Evolutionary conservation across 2,797 vertebrate species (phyloP).

Genomic region (Leptatherina wallacei): DNA sequence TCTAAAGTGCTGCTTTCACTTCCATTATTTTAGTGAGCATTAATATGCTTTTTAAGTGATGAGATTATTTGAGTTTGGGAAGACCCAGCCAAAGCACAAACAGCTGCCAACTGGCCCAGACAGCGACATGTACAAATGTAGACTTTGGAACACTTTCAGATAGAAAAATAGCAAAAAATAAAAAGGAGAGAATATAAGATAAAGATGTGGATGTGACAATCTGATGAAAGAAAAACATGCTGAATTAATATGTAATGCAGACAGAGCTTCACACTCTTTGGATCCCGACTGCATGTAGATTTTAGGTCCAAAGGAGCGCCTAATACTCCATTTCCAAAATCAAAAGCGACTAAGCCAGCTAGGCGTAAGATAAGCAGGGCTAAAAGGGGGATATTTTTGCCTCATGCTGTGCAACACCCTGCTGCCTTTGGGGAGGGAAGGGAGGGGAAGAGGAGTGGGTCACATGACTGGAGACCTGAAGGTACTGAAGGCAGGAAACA

Average conservation of each 20-base stretch:
- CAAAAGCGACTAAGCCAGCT: conserved; percentile 27
- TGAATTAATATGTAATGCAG: conserved; percentile 11
- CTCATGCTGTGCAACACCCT: conserved; percentile 48
- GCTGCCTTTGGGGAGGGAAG: conserved; percentile 14
- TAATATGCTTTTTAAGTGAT: conserved; percentile 32
- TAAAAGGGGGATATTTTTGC: conserved; percentile 25
- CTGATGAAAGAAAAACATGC: conserved; percentile 19
- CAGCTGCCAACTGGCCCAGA: conserved; percentile 4
- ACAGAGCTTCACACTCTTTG: conserved; percentile 24
- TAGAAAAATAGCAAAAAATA: conserved; percentile 12
- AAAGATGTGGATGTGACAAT: conserved; percentile 45
- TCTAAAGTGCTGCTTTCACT: conserved; percentile 39
- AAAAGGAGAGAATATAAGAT: conserved; percentile 12
- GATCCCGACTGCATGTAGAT: conserved; percentile 24
- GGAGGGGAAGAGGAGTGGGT: conserved; percentile 4
- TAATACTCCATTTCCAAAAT: conserved; percentile 38
- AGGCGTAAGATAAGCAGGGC: conserved; percentile 31
- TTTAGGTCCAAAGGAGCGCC: conserved; percentile 11
- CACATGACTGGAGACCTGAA: conserved; percentile 45
- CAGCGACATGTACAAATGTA: conserved; percentile 1
- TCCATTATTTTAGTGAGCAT: conserved; percentile 10
- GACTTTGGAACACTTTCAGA: conserved; percentile 11
- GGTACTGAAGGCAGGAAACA: conserved; percentile 38
- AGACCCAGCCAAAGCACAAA: conserved; percentile 16
- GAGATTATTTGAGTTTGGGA: conserved; percentile 8